phyloP scores from a whole-genome alignment of 2,113 vertebrate species.

The Anolis sagrei region DNA sequence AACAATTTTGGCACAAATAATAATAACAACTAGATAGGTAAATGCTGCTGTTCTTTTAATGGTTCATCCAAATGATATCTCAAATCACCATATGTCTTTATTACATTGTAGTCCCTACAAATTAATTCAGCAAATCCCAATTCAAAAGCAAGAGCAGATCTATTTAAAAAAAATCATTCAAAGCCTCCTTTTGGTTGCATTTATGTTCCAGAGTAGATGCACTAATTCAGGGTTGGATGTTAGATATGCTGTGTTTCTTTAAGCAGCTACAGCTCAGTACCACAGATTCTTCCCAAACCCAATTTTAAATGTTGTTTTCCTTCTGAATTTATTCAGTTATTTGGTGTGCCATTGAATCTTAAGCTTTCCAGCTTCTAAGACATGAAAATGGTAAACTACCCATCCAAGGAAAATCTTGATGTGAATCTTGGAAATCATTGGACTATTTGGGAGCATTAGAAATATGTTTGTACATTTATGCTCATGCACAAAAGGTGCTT shows the following conservation, averaged over 20 bases:
- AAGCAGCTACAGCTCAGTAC: no score
- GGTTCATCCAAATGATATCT: neutral
- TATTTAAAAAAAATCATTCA: neutral
- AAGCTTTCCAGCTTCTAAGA: no score
- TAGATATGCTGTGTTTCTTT: neutral
- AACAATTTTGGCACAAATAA: no score
- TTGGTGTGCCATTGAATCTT: no score
- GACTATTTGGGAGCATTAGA: neutral
- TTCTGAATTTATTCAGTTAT: no score
- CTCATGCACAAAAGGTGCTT: neutral
- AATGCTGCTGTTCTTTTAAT: neutral
- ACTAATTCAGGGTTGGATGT: neutral
- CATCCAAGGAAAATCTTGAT: neutral
- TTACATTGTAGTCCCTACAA: neutral
- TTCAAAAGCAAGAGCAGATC: neutral
- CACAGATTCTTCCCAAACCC: no score
- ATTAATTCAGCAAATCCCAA: neutral
- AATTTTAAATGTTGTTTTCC: no score
- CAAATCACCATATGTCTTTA: neutral
- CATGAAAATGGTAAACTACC: no score
- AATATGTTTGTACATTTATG: neutral
- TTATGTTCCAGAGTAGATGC: neutral
- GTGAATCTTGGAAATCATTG: neutral
- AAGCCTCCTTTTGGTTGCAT: neutral
- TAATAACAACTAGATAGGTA: no score